Percentiles rank a stretch among this genome's conserved stretches.
Conservation (phyloP, 2,113 vertebrate species). For the Irena cyanogastra region DNA sequence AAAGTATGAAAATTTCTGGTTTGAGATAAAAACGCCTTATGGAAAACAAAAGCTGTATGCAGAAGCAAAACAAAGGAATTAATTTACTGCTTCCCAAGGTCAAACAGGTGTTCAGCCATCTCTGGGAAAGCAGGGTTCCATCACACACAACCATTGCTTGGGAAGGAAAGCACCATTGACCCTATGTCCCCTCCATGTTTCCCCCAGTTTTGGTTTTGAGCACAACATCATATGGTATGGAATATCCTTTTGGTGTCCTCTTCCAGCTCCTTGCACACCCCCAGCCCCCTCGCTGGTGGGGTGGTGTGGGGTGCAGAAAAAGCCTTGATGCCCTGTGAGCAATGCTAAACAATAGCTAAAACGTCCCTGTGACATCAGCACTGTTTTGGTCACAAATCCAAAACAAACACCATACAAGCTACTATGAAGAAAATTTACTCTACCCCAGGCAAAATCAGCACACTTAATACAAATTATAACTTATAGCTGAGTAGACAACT, state of each 20-base stretch:
- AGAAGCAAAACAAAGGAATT: background rate
- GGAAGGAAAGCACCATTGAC: background rate
- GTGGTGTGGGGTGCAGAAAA: background rate
- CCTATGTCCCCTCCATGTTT: background rate
- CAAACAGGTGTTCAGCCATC: background rate
- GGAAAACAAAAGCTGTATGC: background rate
- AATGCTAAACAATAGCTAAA: background rate
- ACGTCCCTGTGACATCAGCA: background rate
- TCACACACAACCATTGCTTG: accelerated
- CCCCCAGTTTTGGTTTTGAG: background rate
- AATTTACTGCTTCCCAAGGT: accelerated
- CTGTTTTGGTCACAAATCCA: background rate
- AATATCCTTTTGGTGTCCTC: background rate
- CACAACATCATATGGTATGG: background rate
- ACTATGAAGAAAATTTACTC: background rate
- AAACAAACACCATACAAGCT: background rate
- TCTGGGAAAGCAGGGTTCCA: background rate
- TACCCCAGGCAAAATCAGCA: background rate
- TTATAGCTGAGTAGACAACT: background rate
- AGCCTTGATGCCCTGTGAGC: background rate
- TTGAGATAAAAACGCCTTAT: background rate
- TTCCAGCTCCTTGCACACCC: background rate
- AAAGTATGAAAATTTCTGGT: background rate
- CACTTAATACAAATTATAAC: background rate
- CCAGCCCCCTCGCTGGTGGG: accelerated